These are phyloP conservation scores for Harpalus rubripes DNA, from an alignment of 2,888 invertebrate genomes.

Conservation along the genomic window DNA sequence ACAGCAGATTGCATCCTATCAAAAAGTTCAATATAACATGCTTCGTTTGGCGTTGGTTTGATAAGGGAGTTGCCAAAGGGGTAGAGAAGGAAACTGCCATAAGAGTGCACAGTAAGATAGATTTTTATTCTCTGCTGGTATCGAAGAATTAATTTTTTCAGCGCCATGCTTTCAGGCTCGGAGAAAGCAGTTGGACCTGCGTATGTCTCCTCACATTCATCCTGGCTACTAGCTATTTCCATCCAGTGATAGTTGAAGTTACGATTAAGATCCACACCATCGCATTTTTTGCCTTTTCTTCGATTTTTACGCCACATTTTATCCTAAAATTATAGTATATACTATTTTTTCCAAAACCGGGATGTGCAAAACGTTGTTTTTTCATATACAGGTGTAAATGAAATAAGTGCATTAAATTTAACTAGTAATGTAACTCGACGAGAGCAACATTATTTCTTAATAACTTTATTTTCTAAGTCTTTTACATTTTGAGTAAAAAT, in stretches of 20 bases:
- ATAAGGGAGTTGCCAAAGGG: conserved; percentile 80
- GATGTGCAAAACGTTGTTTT: too few relatives aligned
- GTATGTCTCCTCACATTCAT: conserved; percentile 74
- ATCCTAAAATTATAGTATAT: conserved; percentile 68
- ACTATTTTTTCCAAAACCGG: conserved; percentile 68
- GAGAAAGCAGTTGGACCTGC: conserved; percentile 76
- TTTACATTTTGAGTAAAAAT: too few relatives aligned
- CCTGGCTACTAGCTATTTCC: conserved; percentile 41
- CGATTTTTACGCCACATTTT: conserved; percentile 72
- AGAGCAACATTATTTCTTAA: too few relatives aligned
- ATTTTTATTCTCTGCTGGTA: conserved; percentile 76
- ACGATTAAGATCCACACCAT: conserved; percentile 71
- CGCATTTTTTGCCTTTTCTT: conserved; percentile 71
- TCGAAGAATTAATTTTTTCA: conserved; percentile 74
- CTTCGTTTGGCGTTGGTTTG: conserved; percentile 77
- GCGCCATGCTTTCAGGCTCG: conserved; percentile 80
- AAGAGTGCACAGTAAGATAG: conserved; percentile 87
- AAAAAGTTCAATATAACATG: conserved; percentile 77
- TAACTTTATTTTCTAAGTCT: too few relatives aligned
- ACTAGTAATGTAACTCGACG: too few relatives aligned
- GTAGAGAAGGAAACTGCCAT: conserved; percentile 84
- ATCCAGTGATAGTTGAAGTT: conserved; percentile 71
- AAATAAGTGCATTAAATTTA: too few relatives aligned
- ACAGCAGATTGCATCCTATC: conserved; percentile 77
- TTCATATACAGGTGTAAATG: too few relatives aligned